These are phyloP conservation scores for Crenuchus spilurus DNA, from an alignment of 2,797 vertebrate genomes.

Conservation along the genomic window DNA sequence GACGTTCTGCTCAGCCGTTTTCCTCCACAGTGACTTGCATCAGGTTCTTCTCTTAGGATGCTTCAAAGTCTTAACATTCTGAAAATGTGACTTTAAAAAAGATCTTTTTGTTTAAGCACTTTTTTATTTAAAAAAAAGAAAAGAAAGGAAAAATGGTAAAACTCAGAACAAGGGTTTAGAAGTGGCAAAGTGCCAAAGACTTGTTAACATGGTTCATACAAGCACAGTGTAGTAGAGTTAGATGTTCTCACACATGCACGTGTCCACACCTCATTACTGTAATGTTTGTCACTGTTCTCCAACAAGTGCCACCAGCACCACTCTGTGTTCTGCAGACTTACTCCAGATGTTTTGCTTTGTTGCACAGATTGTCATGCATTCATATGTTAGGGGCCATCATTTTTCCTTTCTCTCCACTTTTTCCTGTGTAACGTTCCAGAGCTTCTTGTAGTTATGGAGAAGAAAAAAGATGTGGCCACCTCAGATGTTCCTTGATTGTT, in stretches of 20 bases:
- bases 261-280: slow-evolving; percentile 47
- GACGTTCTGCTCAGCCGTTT: neutral
- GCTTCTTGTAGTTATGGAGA: neutral
- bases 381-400: slow-evolving; percentile 37
- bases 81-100: neutral
- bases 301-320: slow-evolving; percentile 60
- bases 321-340: slow-evolving; percentile 53
- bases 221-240: slow-evolving; percentile 52
- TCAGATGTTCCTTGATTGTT: slow-evolving; percentile 10
- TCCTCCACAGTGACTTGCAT: neutral
- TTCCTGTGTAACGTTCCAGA: neutral
- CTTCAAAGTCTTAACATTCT: slow-evolving; percentile 14
- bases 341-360: slow-evolving; percentile 64
- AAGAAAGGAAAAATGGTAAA: slow-evolving; percentile 53
- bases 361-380: slow-evolving; percentile 67
- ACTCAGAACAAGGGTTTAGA: slow-evolving; percentile 40
- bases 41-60: neutral
- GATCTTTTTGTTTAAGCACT: slow-evolving; percentile 52
- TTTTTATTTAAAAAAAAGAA: slow-evolving; percentile 33
- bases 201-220: slow-evolving; percentile 49
- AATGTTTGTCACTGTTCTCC: slow-evolving; percentile 47
- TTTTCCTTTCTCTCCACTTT: slow-evolving; percentile 40
- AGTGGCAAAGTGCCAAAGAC: slow-evolving; percentile 52
- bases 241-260: slow-evolving; percentile 51
- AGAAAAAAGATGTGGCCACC: neutral